Conservation (phyloP, 2,113 vertebrate species). For the Alces alces region DNA sequence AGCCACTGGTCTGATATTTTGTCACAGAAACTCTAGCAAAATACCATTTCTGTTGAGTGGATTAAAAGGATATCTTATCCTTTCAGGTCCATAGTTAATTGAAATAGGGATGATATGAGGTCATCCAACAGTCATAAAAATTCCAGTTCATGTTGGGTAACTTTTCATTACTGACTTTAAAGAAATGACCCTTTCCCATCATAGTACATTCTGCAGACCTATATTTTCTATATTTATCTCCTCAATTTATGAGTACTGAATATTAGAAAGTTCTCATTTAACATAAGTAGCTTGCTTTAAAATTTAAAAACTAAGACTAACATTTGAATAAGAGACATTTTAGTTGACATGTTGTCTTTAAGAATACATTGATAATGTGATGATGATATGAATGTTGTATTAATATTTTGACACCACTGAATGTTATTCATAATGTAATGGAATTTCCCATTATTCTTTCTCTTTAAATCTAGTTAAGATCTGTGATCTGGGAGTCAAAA, state of each 20-base stretch:
- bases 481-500: conserved; percentile 14
- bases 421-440: not conserved
- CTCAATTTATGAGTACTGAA: not conserved
- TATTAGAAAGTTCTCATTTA: not conserved
- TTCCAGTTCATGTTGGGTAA: not conserved
- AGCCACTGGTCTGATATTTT: not conserved
- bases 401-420: conserved; percentile 61
- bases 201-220: not conserved
- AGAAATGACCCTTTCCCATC: not conserved
- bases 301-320: conserved; percentile 26
- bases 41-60: not conserved
- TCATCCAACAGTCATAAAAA: not conserved
- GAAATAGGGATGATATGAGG: not conserved
- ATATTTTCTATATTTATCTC: not conserved
- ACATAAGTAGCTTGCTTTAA: conserved; percentile 16
- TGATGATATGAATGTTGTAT: not conserved
- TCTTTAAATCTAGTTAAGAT: not conserved
- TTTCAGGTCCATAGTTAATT: not conserved
- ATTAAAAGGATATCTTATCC: not conserved
- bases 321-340: conserved; percentile 17
- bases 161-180: not conserved
- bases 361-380: not conserved
- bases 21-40: not conserved
- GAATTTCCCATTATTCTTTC: not conserved
- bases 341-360: conserved; percentile 44